A percentile compares a stretch with the other conserved stretches of the same genome.
Conservation (phyloP, 2,797 vertebrate species). For the Hydrocynus forskahlii region DNA sequence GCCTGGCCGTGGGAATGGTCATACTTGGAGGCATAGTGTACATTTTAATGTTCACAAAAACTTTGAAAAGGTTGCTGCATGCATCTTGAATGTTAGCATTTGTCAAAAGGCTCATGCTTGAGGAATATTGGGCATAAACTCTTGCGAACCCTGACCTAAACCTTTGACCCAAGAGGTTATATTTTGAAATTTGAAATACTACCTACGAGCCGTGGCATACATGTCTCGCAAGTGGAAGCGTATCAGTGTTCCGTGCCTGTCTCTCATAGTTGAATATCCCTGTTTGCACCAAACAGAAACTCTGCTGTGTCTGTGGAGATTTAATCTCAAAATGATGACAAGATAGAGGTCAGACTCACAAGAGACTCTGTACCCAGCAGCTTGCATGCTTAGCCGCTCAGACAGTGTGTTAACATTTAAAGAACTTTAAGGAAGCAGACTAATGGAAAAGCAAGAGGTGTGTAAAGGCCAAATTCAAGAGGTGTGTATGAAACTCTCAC, state of each 20-base stretch:
- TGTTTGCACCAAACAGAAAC: constrained; percentile 1
- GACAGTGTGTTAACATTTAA: not conserved
- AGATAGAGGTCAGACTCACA: not conserved
- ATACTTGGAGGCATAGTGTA: not conserved
- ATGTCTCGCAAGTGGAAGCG: not conserved
- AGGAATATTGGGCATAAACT: not conserved
- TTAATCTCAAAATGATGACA: constrained; percentile 15
- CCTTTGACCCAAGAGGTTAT: not conserved
- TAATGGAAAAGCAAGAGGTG: too few species aligned
- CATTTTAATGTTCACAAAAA: not conserved
- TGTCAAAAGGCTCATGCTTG: not conserved
- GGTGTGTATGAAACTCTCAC: too few species aligned
- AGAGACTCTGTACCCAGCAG: not conserved
- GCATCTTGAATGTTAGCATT: not conserved
- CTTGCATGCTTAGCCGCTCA: too few species aligned
- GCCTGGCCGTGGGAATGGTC: not conserved
- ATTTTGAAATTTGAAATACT: not conserved
- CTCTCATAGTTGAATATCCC: constrained; percentile 2
- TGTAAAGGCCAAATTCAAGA: too few species aligned
- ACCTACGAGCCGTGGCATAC: not conserved
- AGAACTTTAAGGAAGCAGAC: not conserved
- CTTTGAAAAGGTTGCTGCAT: not conserved
- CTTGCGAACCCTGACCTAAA: not conserved
- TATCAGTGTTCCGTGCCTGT: not conserved
- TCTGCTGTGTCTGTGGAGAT: not conserved